Evolutionary conservation across 2,113 vertebrate species (phyloP).

Genomic region (Dromiciops gliroides): DNA sequence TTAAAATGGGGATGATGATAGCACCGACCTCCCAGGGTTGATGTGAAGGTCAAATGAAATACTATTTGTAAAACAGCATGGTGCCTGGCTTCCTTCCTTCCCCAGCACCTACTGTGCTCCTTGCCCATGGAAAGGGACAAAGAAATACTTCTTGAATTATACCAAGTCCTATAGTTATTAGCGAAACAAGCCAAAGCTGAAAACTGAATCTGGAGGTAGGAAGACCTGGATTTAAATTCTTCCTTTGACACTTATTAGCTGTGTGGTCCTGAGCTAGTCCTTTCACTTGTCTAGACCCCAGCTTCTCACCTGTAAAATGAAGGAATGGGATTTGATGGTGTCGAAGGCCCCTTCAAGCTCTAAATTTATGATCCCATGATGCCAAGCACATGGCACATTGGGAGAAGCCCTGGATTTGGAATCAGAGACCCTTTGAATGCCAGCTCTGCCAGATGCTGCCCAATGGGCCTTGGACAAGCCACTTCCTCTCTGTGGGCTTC

Average conservation of each 20-base stretch:
- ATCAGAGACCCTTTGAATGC: background rate
- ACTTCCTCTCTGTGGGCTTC: background rate
- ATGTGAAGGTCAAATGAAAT: background rate
- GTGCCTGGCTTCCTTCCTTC: background rate
- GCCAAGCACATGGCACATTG: background rate
- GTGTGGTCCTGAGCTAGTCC: background rate
- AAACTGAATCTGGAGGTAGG: background rate
- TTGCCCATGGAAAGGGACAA: background rate
- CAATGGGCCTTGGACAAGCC: background rate
- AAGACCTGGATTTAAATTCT: background rate
- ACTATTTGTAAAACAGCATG: background rate
- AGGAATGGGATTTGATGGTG: background rate
- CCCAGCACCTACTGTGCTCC: background rate
- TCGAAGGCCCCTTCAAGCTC: background rate
- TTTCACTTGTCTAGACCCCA: background rate
- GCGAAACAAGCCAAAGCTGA: background rate
- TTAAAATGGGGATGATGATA: background rate
- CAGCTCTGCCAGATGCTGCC: background rate
- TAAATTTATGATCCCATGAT: background rate
- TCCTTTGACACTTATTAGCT: background rate
- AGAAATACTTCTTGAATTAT: background rate
- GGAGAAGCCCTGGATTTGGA: background rate
- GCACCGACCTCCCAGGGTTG: background rate
- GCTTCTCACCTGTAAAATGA: background rate
- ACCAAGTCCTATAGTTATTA: background rate